Conservation (phyloP, 2,888 invertebrate genomes). For the Agapetus fuscipes region DNA sequence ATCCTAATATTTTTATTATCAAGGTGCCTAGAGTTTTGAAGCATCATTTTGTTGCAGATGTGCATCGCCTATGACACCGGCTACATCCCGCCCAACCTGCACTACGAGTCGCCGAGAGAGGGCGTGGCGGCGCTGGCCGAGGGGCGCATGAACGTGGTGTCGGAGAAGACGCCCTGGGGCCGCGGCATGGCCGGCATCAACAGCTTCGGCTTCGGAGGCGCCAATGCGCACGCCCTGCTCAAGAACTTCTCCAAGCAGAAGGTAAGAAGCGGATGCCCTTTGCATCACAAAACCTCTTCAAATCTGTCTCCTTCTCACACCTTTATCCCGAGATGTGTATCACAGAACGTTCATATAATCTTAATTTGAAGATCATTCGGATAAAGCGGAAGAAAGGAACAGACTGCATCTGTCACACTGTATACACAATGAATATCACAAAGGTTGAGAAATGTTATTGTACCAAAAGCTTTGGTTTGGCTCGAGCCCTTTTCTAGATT, state of each 20-base stretch:
- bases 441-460: too few species aligned
- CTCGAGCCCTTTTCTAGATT: too few species aligned
- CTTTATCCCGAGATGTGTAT: too few species aligned
- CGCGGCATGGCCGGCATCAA: constrained; percentile 76
- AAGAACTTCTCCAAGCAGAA: constrained; percentile 51
- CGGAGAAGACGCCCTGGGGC: constrained; percentile 57
- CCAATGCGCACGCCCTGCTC: constrained; percentile 65
- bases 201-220: constrained; percentile 91
- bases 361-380: too few species aligned
- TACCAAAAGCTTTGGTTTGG: too few species aligned
- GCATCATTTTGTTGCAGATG: constrained; percentile 38
- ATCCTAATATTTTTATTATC: too few species aligned
- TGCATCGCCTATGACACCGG: constrained; percentile 73
- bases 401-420: too few species aligned
- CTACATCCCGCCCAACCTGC: constrained; percentile 75
- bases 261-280: constrained; percentile 25
- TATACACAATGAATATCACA: too few species aligned
- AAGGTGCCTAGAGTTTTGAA: too few species aligned
- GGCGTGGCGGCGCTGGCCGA: constrained; percentile 52
- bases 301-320: too few species aligned
- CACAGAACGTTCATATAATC: too few species aligned
- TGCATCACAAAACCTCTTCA: background rate
- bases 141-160: constrained; percentile 60
- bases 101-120: constrained; percentile 56
- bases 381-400: too few species aligned